A percentile compares a stretch with the other conserved stretches of the same genome.
Evolutionary conservation across 2,888 invertebrate species (phyloP).

Genomic region (Cephus rjabovi): DNA sequence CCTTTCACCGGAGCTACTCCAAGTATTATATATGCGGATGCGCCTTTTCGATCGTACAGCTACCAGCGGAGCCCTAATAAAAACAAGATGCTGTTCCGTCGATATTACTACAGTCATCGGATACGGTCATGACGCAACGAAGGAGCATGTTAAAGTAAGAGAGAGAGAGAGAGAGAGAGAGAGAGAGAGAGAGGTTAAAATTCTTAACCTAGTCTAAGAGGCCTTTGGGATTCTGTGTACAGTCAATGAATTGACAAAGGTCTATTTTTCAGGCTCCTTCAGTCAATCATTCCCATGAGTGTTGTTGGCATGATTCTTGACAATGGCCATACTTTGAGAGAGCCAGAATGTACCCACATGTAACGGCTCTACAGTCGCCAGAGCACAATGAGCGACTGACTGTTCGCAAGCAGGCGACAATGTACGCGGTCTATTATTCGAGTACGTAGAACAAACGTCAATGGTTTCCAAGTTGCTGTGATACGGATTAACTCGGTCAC

Average conservation of each 20-base stretch:
- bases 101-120: background rate
- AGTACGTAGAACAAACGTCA: constrained; percentile 40
- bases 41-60: background rate
- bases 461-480: constrained; percentile 28
- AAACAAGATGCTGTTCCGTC: background rate
- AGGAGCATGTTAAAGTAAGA: background rate
- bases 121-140: background rate
- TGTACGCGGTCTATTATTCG: constrained; percentile 34
- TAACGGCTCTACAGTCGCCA: constrained; percentile 31
- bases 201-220: background rate
- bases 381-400: constrained; percentile 47
- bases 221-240: background rate
- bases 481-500: background rate
- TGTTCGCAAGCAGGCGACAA: constrained; percentile 37
- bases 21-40: background rate
- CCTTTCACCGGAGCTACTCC: constrained; percentile 12
- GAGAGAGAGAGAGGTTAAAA: background rate
- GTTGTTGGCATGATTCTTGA: background rate
- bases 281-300: background rate
- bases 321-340: background rate
- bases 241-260: background rate
- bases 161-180: background rate
- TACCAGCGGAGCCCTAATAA: background rate
- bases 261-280: background rate
- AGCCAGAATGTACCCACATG: constrained; percentile 53